Evolutionary conservation across 1,140 invertebrate species (phyloP).

Genomic region (Zaprionus nigranus): DNA sequence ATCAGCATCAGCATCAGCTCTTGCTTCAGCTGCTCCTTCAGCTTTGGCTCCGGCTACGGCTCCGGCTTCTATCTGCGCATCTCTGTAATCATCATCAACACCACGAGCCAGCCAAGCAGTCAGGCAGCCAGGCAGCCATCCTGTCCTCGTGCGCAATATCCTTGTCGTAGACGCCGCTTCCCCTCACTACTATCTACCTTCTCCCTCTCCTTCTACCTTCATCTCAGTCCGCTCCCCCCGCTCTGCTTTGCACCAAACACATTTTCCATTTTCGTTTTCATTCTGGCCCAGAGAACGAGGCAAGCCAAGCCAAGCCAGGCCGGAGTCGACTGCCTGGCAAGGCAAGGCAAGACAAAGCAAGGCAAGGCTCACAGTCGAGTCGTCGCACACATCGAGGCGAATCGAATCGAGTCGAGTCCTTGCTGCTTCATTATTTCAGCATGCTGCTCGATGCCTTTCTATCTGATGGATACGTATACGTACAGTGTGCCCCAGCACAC

Average conservation of each 20-base stretch:
- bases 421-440: slow-evolving; percentile 83
- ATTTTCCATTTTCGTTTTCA: slow-evolving; percentile 83
- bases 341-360: slow-evolving; percentile 27
- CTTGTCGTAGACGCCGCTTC: slow-evolving; percentile 61
- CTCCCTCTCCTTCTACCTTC: not conserved
- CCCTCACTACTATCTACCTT: slow-evolving; percentile 11
- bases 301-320: slow-evolving; percentile 21
- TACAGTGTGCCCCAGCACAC: slow-evolving; percentile 62
- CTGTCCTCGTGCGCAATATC: slow-evolving; percentile 81
- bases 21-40: slow-evolving; percentile 38
- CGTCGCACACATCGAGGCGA: slow-evolving; percentile 46
- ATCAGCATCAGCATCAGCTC: slow-evolving; percentile 14
- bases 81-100: slow-evolving; percentile 82
- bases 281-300: slow-evolving; percentile 57
- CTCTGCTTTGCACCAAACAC: slow-evolving; percentile 33
- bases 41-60: slow-evolving; percentile 55
- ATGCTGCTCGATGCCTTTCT: slow-evolving; percentile 81
- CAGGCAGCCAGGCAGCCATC: slow-evolving; percentile 68
- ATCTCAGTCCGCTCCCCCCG: not conserved
- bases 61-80: slow-evolving; percentile 76
- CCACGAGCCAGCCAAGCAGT: slow-evolving; percentile 64
- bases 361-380: slow-evolving; percentile 52
- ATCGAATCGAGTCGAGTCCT: slow-evolving; percentile 68
- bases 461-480: slow-evolving; percentile 83
- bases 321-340: slow-evolving; percentile 15